Conservation (phyloP, 2,113 vertebrate species). For the Hyaena hyaena region DNA sequence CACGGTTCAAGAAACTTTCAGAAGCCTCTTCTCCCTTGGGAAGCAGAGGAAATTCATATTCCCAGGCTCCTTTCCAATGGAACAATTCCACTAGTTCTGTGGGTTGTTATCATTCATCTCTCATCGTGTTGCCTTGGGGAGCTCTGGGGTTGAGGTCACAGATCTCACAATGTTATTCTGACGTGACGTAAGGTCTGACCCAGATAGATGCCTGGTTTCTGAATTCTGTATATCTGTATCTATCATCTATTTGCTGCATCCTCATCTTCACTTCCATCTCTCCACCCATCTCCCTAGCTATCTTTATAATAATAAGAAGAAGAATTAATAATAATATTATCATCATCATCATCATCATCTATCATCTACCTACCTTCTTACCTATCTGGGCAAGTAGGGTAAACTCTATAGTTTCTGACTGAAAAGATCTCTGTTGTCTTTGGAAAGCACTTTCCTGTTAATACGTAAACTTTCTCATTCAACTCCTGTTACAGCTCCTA, state of each 20-base stretch:
- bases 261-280: too few relatives aligned
- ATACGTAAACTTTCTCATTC: not conserved
- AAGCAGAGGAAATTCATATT: not conserved
- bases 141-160: not conserved
- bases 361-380: not conserved
- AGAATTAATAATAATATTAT: too few relatives aligned
- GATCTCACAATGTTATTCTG: not conserved
- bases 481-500: not conserved
- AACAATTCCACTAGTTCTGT: too few relatives aligned
- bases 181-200: not conserved
- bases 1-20: not conserved
- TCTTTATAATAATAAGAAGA: too few relatives aligned
- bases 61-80: not conserved
- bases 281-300: too few relatives aligned
- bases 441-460: not conserved
- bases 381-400: not conserved
- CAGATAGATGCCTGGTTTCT: not conserved
- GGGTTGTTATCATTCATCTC: not conserved
- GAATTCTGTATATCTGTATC: fast-evolving
- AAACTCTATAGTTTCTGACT: not conserved
- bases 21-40: not conserved
- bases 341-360: not conserved
- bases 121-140: not conserved
- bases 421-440: not conserved
- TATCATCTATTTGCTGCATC: not conserved